Conservation (phyloP, 2,888 invertebrate species). For the Megalurothrips usitatus region DNA sequence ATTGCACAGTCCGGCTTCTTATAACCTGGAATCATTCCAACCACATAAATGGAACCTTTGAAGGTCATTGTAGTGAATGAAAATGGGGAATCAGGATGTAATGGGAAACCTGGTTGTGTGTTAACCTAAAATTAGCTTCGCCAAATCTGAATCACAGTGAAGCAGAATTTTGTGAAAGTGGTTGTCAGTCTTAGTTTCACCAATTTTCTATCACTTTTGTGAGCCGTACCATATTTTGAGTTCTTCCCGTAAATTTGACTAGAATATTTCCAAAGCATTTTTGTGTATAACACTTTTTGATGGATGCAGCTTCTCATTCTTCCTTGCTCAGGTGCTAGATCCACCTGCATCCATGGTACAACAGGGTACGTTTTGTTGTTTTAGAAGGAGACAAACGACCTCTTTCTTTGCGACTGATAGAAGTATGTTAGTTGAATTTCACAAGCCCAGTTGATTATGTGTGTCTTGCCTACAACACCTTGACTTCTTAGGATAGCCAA, state of each 20-base stretch:
- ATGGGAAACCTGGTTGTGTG: too few species aligned
- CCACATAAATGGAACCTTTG: too few species aligned
- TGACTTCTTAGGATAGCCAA: not conserved
- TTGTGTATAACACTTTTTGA: not conserved
- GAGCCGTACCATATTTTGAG: not conserved
- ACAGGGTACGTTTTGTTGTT: slow-evolving; percentile 3
- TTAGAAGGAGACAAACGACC: not conserved
- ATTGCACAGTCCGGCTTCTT: too few species aligned
- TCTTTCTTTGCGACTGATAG: not conserved
- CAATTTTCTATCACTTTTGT: not conserved
- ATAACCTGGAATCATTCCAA: too few species aligned
- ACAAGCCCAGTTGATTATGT: not conserved
- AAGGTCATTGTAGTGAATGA: too few species aligned
- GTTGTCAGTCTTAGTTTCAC: not conserved
- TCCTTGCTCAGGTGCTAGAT: not conserved
- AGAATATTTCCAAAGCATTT: not conserved
- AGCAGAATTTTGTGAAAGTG: not conserved
- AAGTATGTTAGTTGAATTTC: not conserved
- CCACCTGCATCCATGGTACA: not conserved
- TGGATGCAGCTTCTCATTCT: not conserved
- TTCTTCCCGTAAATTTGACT: not conserved
- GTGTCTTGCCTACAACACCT: not conserved
- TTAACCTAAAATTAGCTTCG: too few species aligned
- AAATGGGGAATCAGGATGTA: too few species aligned
- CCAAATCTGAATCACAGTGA: too few species aligned